Conservation (phyloP, 1,140 invertebrate genomes). For the Drosophila erecta region DNA sequence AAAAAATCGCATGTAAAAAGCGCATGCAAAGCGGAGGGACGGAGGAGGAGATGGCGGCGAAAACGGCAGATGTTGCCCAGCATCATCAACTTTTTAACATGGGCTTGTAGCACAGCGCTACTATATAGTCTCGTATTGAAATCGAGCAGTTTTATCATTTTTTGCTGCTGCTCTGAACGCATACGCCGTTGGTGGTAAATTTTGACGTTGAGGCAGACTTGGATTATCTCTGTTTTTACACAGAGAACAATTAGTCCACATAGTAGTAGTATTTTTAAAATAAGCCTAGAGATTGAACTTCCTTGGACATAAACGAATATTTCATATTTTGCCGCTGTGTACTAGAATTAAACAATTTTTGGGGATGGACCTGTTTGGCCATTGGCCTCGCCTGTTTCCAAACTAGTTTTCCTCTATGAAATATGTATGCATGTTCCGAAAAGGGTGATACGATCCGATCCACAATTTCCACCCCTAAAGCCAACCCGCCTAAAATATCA, state of each 20-base stretch:
- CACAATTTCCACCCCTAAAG: conserved; percentile 22
- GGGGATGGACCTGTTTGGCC: conserved; percentile 63
- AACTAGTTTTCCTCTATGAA: conserved; percentile 63
- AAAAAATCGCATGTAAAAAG: conserved; percentile 60
- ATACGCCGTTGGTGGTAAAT: conserved; percentile 80
- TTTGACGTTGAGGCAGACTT: conserved; percentile 44
- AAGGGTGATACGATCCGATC: conserved; percentile 56
- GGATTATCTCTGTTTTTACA: conserved; percentile 28
- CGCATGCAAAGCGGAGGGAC: conserved; percentile 60
- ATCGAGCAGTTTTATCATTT: conserved; percentile 67
- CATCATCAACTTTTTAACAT: conserved; percentile 27
- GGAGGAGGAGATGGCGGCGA: conserved; percentile 47
- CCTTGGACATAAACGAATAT: background rate
- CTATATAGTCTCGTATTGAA: conserved; percentile 50
- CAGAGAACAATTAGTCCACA: background rate
- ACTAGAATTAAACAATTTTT: conserved; percentile 37
- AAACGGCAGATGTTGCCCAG: conserved; percentile 75
- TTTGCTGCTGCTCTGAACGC: conserved; percentile 45
- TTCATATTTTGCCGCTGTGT: background rate
- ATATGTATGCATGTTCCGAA: background rate
- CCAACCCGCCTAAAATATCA: conserved; percentile 39
- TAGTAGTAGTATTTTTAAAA: too few relatives aligned
- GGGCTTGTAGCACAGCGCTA: conserved; percentile 21
- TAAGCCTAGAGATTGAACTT: too few relatives aligned
- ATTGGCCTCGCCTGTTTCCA: conserved; percentile 23